Conservation (phyloP, 92 coral and sea anemone species). For the Parazoanthus swiftii region DNA sequence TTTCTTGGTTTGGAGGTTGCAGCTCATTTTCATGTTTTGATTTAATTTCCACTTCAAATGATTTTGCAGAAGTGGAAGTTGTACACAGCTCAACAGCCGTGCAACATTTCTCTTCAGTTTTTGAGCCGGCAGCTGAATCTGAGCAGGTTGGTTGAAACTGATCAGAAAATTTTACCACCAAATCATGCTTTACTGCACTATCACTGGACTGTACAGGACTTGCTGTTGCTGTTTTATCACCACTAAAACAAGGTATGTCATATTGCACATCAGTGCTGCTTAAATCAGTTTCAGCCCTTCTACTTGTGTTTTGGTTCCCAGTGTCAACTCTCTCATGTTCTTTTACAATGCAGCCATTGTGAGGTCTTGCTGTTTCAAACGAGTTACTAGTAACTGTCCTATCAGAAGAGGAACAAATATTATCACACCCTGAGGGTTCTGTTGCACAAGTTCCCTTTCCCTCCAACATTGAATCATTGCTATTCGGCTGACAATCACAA, state of each 20-base stretch:
- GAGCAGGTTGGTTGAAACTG: not conserved
- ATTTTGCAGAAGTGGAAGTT: not conserved
- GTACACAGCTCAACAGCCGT: not conserved
- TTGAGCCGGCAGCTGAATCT: not conserved
- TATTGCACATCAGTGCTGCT: not conserved
- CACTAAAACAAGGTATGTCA: not conserved
- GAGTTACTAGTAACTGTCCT: not conserved
- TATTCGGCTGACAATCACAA: not conserved
- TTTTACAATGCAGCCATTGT: not conserved
- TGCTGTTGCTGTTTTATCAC: not conserved
- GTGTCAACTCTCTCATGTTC: not conserved
- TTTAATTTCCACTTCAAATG: not conserved
- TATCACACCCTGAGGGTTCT: not conserved
- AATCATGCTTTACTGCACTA: not conserved
- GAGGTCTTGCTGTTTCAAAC: not conserved
- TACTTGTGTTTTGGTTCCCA: not conserved
- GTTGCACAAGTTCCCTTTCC: not conserved
- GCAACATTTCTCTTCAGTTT: not conserved
- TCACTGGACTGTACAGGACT: not conserved
- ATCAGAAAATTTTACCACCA: not conserved
- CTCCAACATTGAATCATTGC: not conserved
- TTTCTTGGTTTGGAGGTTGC: not conserved
- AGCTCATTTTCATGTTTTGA: not conserved
- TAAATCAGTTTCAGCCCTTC: not conserved
- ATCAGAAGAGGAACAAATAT: not conserved